A percentile compares a stretch with the other conserved stretches of the same genome.
Conservation (phyloP, 1,140 invertebrate species). For the Paracyclopina nana region DNA sequence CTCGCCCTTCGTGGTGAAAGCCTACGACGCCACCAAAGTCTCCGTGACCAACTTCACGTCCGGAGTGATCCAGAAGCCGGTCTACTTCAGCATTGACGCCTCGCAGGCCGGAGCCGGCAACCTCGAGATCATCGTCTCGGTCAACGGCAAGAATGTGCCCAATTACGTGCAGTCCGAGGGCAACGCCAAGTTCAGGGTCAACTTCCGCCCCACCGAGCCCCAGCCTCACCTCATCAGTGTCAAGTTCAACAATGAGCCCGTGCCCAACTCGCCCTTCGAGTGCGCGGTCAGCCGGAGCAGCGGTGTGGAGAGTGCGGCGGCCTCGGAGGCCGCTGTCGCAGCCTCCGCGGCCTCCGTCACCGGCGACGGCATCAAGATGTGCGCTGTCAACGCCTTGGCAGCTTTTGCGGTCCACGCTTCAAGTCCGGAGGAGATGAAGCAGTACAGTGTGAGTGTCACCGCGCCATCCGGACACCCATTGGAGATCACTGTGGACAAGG, state of each 20-base stretch:
- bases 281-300: slow-evolving; percentile 5
- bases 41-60: slow-evolving; percentile 71
- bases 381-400: slow-evolving; percentile 20
- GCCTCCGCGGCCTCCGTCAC: slow-evolving; percentile 35
- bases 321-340: no score
- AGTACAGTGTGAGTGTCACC: slow-evolving; percentile 38
- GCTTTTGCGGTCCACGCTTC: background rate
- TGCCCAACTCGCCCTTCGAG: slow-evolving; percentile 36
- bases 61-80: slow-evolving; percentile 70
- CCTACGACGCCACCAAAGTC: slow-evolving; percentile 77
- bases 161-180: slow-evolving; percentile 95
- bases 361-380: slow-evolving; percentile 39
- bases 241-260: slow-evolving; percentile 84
- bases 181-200: slow-evolving; percentile 82
- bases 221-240: slow-evolving; percentile 70
- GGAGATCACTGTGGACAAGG: slow-evolving; percentile 36
- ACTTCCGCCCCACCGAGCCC: slow-evolving; percentile 86
- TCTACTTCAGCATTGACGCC: slow-evolving; percentile 73
- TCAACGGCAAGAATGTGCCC: slow-evolving; percentile 90
- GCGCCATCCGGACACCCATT: slow-evolving; percentile 55
- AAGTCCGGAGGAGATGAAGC: slow-evolving; percentile 5
- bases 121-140: slow-evolving; percentile 90
- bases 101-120: slow-evolving; percentile 74
- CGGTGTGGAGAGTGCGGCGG: slow-evolving; percentile 26
- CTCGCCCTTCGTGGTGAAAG: slow-evolving; percentile 83